Base-by-base conservation (phyloP, 2,113 vertebrate species). In the Phasianus colchicus region DNA sequence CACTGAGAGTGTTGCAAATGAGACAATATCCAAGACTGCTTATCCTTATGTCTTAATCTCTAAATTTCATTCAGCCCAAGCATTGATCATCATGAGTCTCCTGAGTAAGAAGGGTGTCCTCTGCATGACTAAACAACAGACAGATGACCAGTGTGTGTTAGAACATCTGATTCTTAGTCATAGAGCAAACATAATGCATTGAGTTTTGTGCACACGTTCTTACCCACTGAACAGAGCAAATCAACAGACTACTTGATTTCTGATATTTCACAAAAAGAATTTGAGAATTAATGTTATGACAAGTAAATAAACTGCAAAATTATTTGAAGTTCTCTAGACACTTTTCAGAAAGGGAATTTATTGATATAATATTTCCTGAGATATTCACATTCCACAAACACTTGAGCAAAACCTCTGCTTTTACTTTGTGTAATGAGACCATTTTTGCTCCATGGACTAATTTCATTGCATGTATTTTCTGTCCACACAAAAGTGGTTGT, bases 21-120 rank as follows among this genome's bases (percentile, higher is more conserved):
- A 90, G 34, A 21, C 48, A 61, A 50, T 83, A 86, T 10, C 21
- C 65, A 83, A 80, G 64, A 86, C 80, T 32, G 58, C 40, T 89
- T 58, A 24, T 42, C 65, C 50, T 92, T 48, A 88, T 80, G 30
- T 93, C 77, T 95, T 92, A 86, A 95, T 93, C 71, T 20, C 48
- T 43, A 61, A 5, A 9, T 90, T 90, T 92, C 85, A 54, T 76
- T 61, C 52, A 65, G 50, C 29, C 32, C 54, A 71, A 91, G 75
- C 32, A 45, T 25, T 64, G 64, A 64, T 22, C 64, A 80, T 67
- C 32, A 61, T 34, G 63, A 88, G 50, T 71, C 42, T 85, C 54
- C 65, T 54, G 64, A 88, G 78, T 83, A 79, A 57, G 52, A 91
- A 83, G 21, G 10, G 3, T 30, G 47, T 40, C 47, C 9, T 85